Conservation (phyloP, 2,113 vertebrate species). For the Indicator indicator region DNA sequence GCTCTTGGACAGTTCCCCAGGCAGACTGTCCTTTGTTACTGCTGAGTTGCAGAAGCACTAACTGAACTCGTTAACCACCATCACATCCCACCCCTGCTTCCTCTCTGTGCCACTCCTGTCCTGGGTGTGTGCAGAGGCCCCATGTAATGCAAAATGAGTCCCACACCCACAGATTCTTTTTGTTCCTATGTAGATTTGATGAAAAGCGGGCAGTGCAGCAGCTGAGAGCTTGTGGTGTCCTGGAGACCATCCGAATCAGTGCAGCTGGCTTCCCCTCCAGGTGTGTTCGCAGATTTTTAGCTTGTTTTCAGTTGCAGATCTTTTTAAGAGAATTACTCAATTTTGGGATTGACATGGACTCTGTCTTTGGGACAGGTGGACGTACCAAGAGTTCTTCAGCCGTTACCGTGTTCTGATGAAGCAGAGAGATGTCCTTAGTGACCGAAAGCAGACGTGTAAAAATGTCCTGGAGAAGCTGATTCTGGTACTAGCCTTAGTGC, state of each 20-base stretch:
- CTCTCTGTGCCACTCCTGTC: neutral
- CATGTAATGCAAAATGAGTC: neutral
- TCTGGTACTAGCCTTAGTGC: constrained; percentile 77
- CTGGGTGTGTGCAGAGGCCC: neutral
- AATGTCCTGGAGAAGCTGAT: constrained; percentile 96
- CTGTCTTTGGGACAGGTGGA: constrained; percentile 85
- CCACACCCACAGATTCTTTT: neutral
- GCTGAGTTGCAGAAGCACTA: neutral
- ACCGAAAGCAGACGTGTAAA: constrained; percentile 93
- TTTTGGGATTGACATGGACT: neutral
- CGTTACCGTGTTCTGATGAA: constrained; percentile 98
- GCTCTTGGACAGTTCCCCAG: rapidly evolving
- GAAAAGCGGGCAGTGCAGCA: constrained; percentile 97
- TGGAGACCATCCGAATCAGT: constrained; percentile 97
- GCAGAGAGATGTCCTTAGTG: constrained; percentile 92
- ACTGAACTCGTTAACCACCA: neutral
- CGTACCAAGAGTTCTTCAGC: constrained; percentile 98
- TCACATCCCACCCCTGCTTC: neutral
- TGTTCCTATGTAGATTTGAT: constrained; percentile 84
- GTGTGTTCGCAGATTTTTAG: constrained; percentile 62
- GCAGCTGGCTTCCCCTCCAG: constrained; percentile 97
- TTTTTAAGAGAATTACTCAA: neutral
- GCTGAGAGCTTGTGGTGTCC: constrained; percentile 94
- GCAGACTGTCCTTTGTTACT: neutral
- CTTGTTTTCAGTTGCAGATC: neutral